phyloP scores from a whole-genome alignment of 2,113 vertebrate species.

The Ptilorrhoa leucosticta region DNA sequence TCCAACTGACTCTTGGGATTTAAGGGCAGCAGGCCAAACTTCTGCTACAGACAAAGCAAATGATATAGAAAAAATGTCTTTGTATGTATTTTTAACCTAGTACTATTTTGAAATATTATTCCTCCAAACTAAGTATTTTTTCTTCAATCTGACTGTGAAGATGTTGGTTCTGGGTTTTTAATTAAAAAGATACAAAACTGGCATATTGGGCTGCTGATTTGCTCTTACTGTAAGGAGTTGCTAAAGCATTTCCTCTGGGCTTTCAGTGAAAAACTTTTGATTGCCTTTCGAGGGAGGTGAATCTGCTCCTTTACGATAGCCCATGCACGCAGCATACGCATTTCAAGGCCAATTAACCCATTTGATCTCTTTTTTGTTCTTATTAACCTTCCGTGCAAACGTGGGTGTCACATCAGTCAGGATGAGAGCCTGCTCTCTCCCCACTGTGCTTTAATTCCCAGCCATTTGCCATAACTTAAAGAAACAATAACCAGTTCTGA shows the following conservation, averaged over 20 bases:
- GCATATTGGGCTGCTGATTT: background rate
- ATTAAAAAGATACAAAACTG: background rate
- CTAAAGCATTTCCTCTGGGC: background rate
- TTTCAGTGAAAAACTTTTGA: background rate
- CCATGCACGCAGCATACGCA: accelerated
- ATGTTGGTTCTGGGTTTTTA: background rate
- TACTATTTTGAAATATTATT: background rate
- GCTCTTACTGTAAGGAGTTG: background rate
- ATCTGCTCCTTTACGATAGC: background rate
- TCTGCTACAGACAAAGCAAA: background rate
- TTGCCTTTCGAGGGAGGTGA: background rate
- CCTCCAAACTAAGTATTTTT: background rate
- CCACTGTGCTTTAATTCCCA: background rate
- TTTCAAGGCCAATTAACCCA: background rate
- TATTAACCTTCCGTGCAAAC: background rate
- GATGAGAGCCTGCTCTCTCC: background rate
- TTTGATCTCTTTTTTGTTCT: background rate
- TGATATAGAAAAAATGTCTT: background rate
- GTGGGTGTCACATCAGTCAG: background rate
- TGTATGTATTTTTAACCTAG: background rate
- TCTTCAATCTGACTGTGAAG: background rate
- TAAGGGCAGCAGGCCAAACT: background rate
- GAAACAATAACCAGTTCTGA: background rate
- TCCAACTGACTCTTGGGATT: background rate
- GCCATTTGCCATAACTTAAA: background rate